Base-by-base conservation (phyloP, 64 coral and sea anemone genomes). In the Orbicella faveolata region DNA sequence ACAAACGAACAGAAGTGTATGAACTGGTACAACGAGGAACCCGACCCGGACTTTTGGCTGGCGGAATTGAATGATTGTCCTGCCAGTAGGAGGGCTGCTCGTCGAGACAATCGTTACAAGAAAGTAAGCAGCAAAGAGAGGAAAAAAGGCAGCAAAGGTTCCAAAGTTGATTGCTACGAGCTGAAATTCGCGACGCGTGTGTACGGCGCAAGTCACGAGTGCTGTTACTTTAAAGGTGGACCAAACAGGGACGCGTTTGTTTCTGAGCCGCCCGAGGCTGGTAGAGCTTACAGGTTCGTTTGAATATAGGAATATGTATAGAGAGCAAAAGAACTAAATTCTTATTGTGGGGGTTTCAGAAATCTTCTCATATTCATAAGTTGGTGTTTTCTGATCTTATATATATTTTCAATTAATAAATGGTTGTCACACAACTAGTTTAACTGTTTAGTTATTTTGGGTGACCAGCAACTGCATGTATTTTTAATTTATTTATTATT, bases 1-100 rank as follows among this genome's bases (percentile, higher is more conserved):
- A 85, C 82, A 7, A 52, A 85, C 33, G 90, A 86, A 87, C 75
- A 87, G 14, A 87, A 73, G 21, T 92, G 90, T 61, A 76, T 87
- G n/a, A 70, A 66, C 4, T 92, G 90, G 90, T 79, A 87, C 13
- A 89, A 65, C 4, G 30, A 89, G 13, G 88, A 78, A 34, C 74
- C 63, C 3, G 63, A 77, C 54, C 74, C 63, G 20, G 25, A 78
- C 4, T 9, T 23, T 13, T 79, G 63, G 63, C 23, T 66, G 17
- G 76, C 34, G 12, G 54, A 80, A 64, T 26, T 79, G 77, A 44
- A 6, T 34, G 88, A 78, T 34, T 78, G 64, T 25, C 63, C 76
- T 14, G 62, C 61, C 12, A 54, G 64, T 26, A 37, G 36, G 2
- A 65, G 41, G 19, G 36, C 34, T 34, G 61, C 33, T 1, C 4